These are phyloP conservation scores for Gryllus longicercus DNA, from an alignment of 2,888 invertebrate genomes.

Conservation along the genomic window DNA sequence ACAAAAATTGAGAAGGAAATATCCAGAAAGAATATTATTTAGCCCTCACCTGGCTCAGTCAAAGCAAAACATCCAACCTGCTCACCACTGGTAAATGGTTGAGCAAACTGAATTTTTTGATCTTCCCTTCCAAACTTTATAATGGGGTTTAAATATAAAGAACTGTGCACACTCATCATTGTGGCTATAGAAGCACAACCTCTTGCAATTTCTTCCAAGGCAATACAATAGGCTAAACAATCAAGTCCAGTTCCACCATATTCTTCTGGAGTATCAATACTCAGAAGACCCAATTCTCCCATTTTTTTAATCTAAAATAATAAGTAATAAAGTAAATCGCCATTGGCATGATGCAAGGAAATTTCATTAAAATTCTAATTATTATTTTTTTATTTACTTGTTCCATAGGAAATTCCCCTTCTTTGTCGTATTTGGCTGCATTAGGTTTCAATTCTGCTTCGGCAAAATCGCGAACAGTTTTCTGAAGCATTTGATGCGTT, in stretches of 20 bases:
- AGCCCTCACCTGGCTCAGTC: constrained; percentile 68
- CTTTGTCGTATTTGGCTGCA: constrained; percentile 78
- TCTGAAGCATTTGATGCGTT: constrained; percentile 85
- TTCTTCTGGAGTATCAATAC: constrained; percentile 74
- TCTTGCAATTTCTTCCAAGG: constrained; percentile 83
- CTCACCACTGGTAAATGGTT: constrained; percentile 68
- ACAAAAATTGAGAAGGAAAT: no score
- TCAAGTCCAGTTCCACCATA: constrained; percentile 87
- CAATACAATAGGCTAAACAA: constrained; percentile 88
- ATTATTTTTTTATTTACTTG: constrained; percentile 44
- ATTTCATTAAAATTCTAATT: no score
- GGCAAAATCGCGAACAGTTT: constrained; percentile 88
- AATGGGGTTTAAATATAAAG: constrained; percentile 82
- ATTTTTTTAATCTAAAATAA: constrained; percentile 68
- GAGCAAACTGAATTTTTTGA: constrained; percentile 75
- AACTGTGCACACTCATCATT: constrained; percentile 94
- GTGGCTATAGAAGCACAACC: constrained; percentile 89
- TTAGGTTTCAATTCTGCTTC: constrained; percentile 84
- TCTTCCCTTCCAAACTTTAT: constrained; percentile 72
- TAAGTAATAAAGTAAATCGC: neutral
- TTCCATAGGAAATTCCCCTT: constrained; percentile 76
- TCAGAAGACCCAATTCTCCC: constrained; percentile 90
- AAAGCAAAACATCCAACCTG: constrained; percentile 89
- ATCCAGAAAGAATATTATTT: no score
- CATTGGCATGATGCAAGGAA: no score